Evolutionary conservation across 1,140 invertebrate species (phyloP).

Genomic region (Hylaeus anthracinus): DNA sequence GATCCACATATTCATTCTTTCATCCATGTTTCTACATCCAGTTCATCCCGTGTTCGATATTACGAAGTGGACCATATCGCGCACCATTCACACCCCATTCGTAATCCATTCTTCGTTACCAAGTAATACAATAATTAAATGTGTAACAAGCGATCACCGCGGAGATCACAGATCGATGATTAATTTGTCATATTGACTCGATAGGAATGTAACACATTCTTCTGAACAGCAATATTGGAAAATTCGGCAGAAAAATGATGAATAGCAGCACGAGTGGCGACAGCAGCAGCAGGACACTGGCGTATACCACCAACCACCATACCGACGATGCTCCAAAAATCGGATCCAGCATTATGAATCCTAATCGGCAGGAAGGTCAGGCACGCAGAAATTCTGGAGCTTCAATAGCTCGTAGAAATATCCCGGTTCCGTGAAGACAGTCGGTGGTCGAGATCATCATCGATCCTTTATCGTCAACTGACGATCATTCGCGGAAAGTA

Average conservation of each 20-base stretch:
- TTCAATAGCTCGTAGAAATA: conserved; percentile 23
- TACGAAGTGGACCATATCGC: too few relatives aligned
- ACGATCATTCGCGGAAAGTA: background rate
- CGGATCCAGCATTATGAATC: conserved; percentile 70
- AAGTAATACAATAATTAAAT: background rate
- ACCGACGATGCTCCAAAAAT: conserved; percentile 71
- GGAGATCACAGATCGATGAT: background rate
- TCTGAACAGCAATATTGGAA: conserved; percentile 74
- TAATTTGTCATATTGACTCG: conserved; percentile 71
- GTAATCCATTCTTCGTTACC: too few relatives aligned
- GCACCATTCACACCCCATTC: too few relatives aligned
- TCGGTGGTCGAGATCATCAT: conserved; percentile 23
- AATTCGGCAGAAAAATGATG: conserved; percentile 75
- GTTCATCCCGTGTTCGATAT: too few relatives aligned
- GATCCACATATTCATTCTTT: too few relatives aligned
- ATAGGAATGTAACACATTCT: conserved; percentile 78
- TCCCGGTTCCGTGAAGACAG: conserved; percentile 26
- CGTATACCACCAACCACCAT: conserved; percentile 76
- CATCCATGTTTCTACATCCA: too few relatives aligned
- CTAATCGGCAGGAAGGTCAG: conserved; percentile 18
- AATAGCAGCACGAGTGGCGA: conserved; percentile 75
- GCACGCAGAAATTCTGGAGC: conserved; percentile 2
- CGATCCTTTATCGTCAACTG: conserved; percentile 20
- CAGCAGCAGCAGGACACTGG: conserved; percentile 71
- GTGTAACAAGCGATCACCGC: too few relatives aligned